Conservation (phyloP, 1,140 invertebrate genomes). For the Gonatopus flavifemur region DNA sequence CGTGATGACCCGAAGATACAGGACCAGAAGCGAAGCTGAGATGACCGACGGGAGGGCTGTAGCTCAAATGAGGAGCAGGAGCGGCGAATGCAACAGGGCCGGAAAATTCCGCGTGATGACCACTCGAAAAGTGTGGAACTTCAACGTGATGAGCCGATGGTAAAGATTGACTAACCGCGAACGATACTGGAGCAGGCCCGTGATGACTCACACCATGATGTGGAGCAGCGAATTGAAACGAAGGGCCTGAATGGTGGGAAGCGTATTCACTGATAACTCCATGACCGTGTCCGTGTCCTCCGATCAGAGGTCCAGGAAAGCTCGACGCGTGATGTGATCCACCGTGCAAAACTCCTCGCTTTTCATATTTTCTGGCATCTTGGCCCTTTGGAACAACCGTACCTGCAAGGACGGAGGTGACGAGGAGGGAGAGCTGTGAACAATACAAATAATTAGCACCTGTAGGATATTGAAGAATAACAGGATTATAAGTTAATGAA, state of each 20-base stretch:
- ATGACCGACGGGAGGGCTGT: no score
- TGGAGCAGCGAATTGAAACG: slow-evolving; percentile 36
- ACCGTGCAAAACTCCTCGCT: slow-evolving; percentile 34
- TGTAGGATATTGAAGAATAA: no score
- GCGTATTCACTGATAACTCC: background rate
- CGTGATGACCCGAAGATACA: background rate
- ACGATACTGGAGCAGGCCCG: slow-evolving; percentile 33
- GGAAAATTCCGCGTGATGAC: background rate
- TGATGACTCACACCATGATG: slow-evolving; percentile 38
- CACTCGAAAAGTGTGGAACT: background rate
- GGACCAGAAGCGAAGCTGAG: no score
- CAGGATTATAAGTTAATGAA: no score
- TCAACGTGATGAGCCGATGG: background rate
- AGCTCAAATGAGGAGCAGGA: no score
- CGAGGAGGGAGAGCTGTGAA: no score
- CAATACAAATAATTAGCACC: no score
- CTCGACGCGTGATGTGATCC: slow-evolving; percentile 12
- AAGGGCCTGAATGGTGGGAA: slow-evolving; percentile 5
- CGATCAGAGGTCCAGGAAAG: background rate
- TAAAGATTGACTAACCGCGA: no score
- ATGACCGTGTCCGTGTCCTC: background rate
- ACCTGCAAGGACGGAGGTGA: no score
- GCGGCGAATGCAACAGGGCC: no score
- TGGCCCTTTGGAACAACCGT: no score
- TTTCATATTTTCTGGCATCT: slow-evolving; percentile 44